Evolutionary conservation across 1,140 invertebrate species (phyloP), one percentile per base, ranked within the genome.

Genomic region (Papilio dardanus): DNA sequence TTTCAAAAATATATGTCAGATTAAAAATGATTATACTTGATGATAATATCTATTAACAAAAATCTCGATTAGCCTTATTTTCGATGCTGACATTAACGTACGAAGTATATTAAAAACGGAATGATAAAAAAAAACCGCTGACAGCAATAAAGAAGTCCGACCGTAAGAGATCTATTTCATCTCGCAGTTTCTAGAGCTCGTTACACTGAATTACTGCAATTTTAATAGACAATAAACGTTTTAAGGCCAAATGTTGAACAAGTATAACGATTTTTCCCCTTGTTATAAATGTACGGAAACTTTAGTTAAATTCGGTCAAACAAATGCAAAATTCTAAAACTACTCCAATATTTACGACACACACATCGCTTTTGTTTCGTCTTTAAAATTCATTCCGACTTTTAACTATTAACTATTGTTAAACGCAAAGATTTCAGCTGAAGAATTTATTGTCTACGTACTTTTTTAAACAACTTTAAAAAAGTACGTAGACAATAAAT

Each of bases 151-250:
- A 28, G 54, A 62, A 62, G 12, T 62, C 54, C 19, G 21, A 10
- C 54, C 10, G 50, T 21, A 54, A 54, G 24, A 19, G 50, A 54
- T 54, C 21, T 54, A 62, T 62, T 62, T 62, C 24, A 62, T 62
- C 21, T 62, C 54, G 12, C 54, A 30, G 10, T 62, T 62, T 62
- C 54, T 62, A 24, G 24, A 28, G 54, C 24, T 62, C 24, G 54
- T 30, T 62, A 62, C 24, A 62, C 54, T 28, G 54, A 28, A 54
- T 24, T 62, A 62, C 54, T 62, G 14, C 10, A 28, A 62, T 62
- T 62, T 62, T 62, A 28, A 62, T 28, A 62, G 24, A 30, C 14
- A 62, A 62, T 62, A 62, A 62, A 62, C 10, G 24, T 62, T 62
- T 62, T 28, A 62, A 62, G 21, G 7, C 24, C 24, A 62, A 54